phyloP scores from a whole-genome alignment of 2,797 vertebrate genomes.

The Microctenopoma stevenorrisi region DNA sequence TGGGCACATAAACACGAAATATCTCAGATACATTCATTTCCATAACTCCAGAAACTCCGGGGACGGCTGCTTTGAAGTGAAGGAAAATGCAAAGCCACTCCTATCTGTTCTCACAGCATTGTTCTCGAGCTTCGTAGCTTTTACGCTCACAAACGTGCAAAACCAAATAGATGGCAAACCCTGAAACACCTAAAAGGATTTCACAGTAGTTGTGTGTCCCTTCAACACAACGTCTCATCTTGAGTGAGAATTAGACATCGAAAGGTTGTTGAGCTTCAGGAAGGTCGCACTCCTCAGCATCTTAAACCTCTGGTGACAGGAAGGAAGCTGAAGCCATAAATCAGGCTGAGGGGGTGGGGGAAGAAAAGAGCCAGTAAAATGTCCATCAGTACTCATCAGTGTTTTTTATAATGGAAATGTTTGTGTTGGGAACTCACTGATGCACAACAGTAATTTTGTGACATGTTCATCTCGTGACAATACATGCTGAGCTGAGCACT shows the following conservation, averaged over 20 bases:
- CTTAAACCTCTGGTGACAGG: conserved; percentile 18
- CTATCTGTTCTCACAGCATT: conserved; percentile 30
- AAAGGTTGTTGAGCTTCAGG: conserved; percentile 51
- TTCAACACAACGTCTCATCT: conserved; percentile 42
- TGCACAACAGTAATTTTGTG: conserved; percentile 14
- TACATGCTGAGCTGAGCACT: background rate
- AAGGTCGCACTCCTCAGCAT: conserved; percentile 46
- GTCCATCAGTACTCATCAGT: background rate
- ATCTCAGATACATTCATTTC: conserved; percentile 38
- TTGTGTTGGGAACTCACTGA: conserved; percentile 22
- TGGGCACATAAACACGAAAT: conserved; percentile 21
- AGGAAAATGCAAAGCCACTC: conserved; percentile 35
- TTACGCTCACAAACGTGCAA: conserved; percentile 36
- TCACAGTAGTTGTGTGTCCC: conserved; percentile 35
- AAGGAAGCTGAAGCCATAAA: conserved; percentile 13
- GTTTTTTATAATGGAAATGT: background rate
- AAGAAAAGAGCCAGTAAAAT: conserved; percentile 6
- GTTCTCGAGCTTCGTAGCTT: conserved; percentile 44
- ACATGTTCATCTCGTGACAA: conserved; percentile 27
- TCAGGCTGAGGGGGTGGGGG: background rate
- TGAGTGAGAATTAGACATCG: conserved; percentile 55
- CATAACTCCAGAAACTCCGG: conserved; percentile 33
- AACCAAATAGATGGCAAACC: conserved; percentile 35
- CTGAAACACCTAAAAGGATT: conserved; percentile 42
- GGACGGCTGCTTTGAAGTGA: conserved; percentile 46